Conservation (phyloP, 2,113 vertebrate genomes). For the Sinocyclocheilus anophthalmus region DNA sequence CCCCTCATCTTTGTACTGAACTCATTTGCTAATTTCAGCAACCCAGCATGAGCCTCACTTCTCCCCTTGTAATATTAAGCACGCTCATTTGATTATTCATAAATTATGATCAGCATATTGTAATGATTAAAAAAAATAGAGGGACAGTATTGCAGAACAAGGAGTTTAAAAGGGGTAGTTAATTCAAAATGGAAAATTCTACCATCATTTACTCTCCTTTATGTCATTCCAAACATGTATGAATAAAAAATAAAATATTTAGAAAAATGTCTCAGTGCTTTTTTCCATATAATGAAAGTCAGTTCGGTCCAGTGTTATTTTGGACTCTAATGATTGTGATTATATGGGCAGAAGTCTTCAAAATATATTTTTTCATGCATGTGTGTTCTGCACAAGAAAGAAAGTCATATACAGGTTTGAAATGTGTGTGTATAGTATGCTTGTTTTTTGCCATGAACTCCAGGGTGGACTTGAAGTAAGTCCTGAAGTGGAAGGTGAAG, state of each 20-base stretch:
- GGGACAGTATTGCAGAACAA: not conserved
- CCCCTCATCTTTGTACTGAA: constrained; percentile 45
- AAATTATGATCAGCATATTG: constrained; percentile 39
- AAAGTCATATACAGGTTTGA: not conserved
- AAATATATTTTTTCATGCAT: not conserved
- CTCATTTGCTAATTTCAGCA: constrained; percentile 52
- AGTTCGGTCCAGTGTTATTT: not conserved
- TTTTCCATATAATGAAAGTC: not conserved
- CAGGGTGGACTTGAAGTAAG: constrained; percentile 35
- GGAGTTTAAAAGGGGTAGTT: not conserved
- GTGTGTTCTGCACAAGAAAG: not conserved
- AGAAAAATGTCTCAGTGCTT: not conserved
- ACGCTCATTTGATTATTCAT: constrained; percentile 42
- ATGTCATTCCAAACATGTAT: not conserved
- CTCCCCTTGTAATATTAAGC: constrained; percentile 29
- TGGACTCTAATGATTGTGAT: not conserved
- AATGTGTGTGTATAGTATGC: constrained; percentile 10
- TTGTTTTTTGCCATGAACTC: constrained; percentile 9
- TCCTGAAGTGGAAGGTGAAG: not conserved
- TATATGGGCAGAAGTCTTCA: not conserved
- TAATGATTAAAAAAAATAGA: constrained; percentile 39
- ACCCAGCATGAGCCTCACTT: constrained; percentile 37
- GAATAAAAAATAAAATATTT: not conserved
- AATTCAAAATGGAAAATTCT: not conserved
- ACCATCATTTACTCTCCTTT: not conserved